These are phyloP conservation scores for Melozone crissalis DNA, from an alignment of 2,113 vertebrate genomes.

Conservation along the genomic window DNA sequence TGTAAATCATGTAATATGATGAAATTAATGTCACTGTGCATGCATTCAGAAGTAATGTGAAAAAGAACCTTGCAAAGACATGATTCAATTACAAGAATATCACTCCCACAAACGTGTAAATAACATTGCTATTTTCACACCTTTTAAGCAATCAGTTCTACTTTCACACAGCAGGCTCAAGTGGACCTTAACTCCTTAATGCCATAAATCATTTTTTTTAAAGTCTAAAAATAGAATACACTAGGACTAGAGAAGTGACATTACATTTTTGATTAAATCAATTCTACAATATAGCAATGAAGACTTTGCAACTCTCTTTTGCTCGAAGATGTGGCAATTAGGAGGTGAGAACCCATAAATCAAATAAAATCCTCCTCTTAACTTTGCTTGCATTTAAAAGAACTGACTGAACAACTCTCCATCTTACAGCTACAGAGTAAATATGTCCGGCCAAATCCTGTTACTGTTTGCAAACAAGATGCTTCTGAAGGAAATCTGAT, in stretches of 20 bases:
- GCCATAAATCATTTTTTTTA: background rate
- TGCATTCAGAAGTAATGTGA: slow-evolving; percentile 20
- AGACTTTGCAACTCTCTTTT: background rate
- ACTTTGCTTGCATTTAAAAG: background rate
- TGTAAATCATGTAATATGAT: background rate
- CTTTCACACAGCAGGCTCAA: background rate
- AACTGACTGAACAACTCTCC: background rate
- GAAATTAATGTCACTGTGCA: slow-evolving; percentile 13
- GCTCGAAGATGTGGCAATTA: background rate
- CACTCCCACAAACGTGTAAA: slow-evolving; percentile 2
- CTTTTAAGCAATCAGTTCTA: slow-evolving; percentile 3
- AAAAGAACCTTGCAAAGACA: slow-evolving; percentile 5
- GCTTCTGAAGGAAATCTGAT: background rate
- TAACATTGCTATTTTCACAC: background rate
- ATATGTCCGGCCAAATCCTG: background rate
- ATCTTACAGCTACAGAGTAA: background rate
- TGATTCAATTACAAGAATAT: slow-evolving; percentile 19
- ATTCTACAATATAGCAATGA: background rate
- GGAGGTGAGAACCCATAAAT: background rate
- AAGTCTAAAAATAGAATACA: background rate
- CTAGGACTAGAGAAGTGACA: background rate
- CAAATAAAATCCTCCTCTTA: background rate
- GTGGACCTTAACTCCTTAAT: background rate
- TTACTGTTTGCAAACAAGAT: background rate
- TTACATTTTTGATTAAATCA: background rate